phyloP scores from a whole-genome alignment of 2,797 vertebrate genomes.

The Monodelphis domestica region DNA sequence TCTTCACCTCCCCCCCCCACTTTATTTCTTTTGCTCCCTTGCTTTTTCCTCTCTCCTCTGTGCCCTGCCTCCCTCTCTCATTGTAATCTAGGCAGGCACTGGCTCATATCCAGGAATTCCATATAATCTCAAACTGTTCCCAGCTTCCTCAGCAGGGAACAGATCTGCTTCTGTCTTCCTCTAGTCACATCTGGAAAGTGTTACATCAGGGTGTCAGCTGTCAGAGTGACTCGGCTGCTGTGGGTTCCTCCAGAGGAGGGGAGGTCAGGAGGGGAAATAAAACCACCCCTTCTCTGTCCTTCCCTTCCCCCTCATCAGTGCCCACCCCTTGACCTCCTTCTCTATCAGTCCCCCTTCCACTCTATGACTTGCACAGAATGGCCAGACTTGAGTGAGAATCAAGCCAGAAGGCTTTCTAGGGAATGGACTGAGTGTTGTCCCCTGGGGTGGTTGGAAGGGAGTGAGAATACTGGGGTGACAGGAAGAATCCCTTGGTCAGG shows the following conservation, averaged over 20 bases:
- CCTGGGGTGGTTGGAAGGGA: background rate
- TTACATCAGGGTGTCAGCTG: constrained; percentile 77
- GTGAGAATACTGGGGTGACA: background rate
- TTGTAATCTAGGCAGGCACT: constrained; percentile 60
- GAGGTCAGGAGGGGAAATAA: background rate
- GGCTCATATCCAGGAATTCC: constrained; percentile 82
- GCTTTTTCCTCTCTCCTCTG: too few relatives aligned
- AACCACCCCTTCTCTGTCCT: background rate
- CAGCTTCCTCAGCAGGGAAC: constrained; percentile 84
- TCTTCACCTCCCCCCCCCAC: accelerated
- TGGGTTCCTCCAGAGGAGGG: background rate
- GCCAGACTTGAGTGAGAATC: accelerated
- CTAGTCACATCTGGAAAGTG: constrained; percentile 83
- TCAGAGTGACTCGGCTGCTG: constrained; percentile 44
- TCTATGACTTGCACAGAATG: background rate
- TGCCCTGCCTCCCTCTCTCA: constrained; percentile 11
- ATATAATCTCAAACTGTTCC: constrained; percentile 79
- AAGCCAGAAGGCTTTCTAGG: background rate
- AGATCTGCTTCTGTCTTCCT: constrained; percentile 79
- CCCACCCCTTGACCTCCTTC: background rate
- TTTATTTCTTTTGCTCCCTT: constrained; percentile 13
- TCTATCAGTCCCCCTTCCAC: background rate
- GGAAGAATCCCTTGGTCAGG: background rate
- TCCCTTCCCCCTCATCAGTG: background rate
- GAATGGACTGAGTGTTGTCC: too few relatives aligned